Evolutionary conservation across 2,113 vertebrate species (phyloP).

Genomic region (Neodon shergylaensis): DNA sequence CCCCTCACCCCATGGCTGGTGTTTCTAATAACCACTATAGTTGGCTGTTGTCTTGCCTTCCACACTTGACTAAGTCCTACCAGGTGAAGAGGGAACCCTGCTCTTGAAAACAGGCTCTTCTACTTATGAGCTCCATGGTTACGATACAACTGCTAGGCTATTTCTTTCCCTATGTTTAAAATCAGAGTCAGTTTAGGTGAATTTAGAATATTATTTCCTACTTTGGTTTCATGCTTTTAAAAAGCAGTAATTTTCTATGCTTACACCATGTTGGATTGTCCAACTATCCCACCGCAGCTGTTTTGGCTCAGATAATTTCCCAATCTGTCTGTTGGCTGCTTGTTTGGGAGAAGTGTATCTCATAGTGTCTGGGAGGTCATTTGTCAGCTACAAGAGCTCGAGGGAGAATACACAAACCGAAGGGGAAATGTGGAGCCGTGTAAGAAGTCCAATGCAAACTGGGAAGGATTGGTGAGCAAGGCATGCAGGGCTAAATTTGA

Average conservation of each 20-base stretch:
- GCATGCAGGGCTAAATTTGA: not conserved
- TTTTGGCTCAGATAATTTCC: conserved; percentile 54
- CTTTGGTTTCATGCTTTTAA: not conserved
- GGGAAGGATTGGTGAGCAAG: not conserved
- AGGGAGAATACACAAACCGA: conserved; percentile 6
- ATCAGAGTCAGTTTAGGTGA: not conserved
- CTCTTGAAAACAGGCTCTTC: not conserved
- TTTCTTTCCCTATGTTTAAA: not conserved
- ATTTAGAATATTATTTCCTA: conserved; percentile 5
- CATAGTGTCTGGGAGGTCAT: conserved; percentile 47
- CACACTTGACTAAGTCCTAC: not conserved
- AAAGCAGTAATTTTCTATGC: conserved; percentile 12
- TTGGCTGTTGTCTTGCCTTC: not conserved
- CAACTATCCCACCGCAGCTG: conserved; percentile 39
- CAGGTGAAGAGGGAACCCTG: not conserved
- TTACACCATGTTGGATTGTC: not conserved
- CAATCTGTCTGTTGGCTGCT: conserved; percentile 51
- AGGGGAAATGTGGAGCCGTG: not conserved
- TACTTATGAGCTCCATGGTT: not conserved
- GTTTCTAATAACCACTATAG: not conserved
- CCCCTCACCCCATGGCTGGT: no score
- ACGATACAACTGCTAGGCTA: not conserved
- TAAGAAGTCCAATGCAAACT: not conserved
- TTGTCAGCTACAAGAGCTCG: conserved; percentile 1
- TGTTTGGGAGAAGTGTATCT: conserved; percentile 57